Base-by-base conservation (phyloP, 2,888 invertebrate species). In the Drosophila ustulata region DNA sequence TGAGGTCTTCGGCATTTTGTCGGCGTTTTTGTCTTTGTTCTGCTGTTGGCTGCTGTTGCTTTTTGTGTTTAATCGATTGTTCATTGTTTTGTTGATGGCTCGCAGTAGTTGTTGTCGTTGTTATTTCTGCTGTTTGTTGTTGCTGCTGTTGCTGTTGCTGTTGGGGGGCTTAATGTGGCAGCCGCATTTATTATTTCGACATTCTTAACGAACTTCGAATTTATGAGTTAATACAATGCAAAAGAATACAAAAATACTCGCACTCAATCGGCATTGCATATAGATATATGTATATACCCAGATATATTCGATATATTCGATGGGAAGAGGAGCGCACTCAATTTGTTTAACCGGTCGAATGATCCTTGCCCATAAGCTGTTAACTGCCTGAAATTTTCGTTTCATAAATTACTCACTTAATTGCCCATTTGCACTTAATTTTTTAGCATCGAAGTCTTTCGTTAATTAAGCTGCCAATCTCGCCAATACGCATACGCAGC, bases 141-240 rank as follows among this genome's bases (percentile, higher is more conserved):
- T 66, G 28, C 63, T 51, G 49, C n/a, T 50, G 77, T 47, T 68
- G 49, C n/a, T 50, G 77, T 47, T 68, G 68, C 53, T 67, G 71
- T 55, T 65, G 78, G 39, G 80, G 52, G 63, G 67, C 87, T 84
- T 88, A 88, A 89, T 82, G 78, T 83, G 85, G 82, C 80, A 86
- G 80, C 78, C 81, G 86, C 87, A 88, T 89, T 90, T 84, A 88
- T 89, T 88, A 82, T 88, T 90, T 90, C 89, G 88, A 88, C 89
- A 89, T 88, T 89, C 90, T 89, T 85, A 90, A 91, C 82, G 86
- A 85, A 89, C 80, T 73, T 81, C 51, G 82, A 90, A 91, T 90
- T 90, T 90, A 90, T 90, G 91, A 84, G 89, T 83, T 83, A 86
- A 86, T 83, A 83, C 88, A 88, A 86, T 65, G 68, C 75, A 65